These are phyloP conservation scores for Drosophila percnosoma DNA, from an alignment of 2,888 invertebrate genomes.

Conservation along the genomic window DNA sequence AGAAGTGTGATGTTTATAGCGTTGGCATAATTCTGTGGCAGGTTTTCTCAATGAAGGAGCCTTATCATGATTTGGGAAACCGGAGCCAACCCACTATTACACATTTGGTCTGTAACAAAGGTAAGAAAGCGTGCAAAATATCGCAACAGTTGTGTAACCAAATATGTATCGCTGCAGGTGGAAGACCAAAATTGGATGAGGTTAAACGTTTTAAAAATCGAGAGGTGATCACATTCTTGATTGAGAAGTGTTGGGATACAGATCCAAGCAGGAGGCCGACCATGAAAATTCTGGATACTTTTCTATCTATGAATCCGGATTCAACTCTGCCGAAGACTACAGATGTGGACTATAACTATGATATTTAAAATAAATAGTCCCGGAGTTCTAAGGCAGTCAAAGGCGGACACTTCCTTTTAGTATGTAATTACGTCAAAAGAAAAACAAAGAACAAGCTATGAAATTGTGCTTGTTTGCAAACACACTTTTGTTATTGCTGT, in stretches of 20 bases:
- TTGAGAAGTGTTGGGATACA: not conserved
- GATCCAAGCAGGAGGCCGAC: not conserved
- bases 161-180: not conserved
- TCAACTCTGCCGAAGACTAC: no score
- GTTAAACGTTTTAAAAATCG: rapidly evolving
- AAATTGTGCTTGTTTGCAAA: not conserved
- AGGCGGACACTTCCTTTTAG: not conserved
- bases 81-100: rapidly evolving
- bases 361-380: no score
- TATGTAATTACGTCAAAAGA: not conserved
- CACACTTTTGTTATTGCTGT: not conserved
- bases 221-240: not conserved
- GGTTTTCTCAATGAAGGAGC: no score
- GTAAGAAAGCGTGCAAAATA: no score
- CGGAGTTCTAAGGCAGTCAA: not conserved
- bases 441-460: not conserved
- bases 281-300: not conserved
- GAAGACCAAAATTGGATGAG: not conserved
- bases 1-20: no score
- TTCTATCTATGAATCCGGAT: no score
- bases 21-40: no score
- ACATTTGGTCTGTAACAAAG: no score
- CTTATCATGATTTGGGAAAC: no score
- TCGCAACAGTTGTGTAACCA: not conserved
- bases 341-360: no score